phyloP scores from a whole-genome alignment of 2,113 vertebrate genomes.

The Neopipo cinnamomea region DNA sequence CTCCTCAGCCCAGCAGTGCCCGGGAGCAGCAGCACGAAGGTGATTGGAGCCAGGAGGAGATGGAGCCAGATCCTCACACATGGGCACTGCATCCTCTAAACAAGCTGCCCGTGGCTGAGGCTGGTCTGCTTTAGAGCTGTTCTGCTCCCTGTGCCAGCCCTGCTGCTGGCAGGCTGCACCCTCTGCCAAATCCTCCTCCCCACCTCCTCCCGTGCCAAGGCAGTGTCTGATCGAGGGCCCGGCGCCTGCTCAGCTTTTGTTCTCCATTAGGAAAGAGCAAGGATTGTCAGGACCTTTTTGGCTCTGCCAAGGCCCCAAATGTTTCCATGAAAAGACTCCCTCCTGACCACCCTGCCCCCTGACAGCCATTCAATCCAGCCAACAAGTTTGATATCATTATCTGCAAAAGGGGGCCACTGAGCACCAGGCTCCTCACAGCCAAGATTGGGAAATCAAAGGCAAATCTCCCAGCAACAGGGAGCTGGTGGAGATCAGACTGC shows the following conservation, averaged over 20 bases:
- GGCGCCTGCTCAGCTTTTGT: constrained; percentile 13
- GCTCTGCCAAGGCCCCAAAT: constrained; percentile 48
- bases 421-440: neutral
- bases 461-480: constrained; percentile 43
- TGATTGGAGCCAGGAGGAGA: neutral
- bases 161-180: constrained; percentile 2
- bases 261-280: neutral
- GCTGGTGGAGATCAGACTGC: neutral
- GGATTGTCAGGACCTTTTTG: constrained; percentile 22
- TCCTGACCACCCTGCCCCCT: constrained; percentile 12
- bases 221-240: neutral
- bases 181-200: neutral
- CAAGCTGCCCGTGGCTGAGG: neutral
- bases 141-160: neutral
- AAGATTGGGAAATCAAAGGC: constrained; percentile 62
- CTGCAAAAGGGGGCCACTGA: constrained; percentile 18
- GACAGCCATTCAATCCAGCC: constrained; percentile 47
- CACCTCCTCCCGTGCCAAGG: neutral
- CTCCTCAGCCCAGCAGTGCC: neutral
- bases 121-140: neutral
- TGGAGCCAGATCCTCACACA: neutral
- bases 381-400: constrained; percentile 72
- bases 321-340: constrained; percentile 57
- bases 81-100: neutral
- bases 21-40: neutral